phyloP scores from a whole-genome alignment of 2,113 vertebrate genomes.

The Loxodonta africana region DNA sequence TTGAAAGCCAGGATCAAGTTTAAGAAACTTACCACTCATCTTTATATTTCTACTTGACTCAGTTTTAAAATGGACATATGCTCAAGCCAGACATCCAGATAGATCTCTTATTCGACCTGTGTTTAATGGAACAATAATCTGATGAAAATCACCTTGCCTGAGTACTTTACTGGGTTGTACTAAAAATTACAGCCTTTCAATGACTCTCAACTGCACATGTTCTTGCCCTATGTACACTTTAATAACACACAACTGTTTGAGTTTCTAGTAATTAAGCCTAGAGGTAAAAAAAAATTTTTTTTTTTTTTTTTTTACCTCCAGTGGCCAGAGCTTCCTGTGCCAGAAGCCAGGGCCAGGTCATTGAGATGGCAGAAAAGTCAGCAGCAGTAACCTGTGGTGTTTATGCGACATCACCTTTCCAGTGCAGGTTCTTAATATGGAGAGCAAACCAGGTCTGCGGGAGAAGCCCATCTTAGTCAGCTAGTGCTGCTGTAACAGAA shows the following conservation, averaged over 20 bases:
- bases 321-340: neutral
- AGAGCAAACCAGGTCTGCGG: neutral
- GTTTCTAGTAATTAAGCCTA: conserved; percentile 41
- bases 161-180: neutral
- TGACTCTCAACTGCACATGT: neutral
- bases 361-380: neutral
- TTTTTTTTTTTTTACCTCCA: neutral
- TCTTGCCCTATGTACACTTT: neutral
- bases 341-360: neutral
- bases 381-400: no score
- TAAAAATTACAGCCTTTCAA: conserved; percentile 39
- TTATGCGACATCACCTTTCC: neutral
- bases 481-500: no score
- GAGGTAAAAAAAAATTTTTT: no score
- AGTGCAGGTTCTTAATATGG: fast-evolving
- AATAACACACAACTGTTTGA: neutral
- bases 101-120: neutral
- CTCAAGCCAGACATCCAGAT: neutral
- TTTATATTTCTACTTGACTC: neutral
- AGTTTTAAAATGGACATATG: conserved; percentile 27
- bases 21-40: neutral
- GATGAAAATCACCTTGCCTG: neutral
- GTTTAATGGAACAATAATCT: neutral
- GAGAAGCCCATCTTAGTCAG: neutral
- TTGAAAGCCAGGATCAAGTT: neutral